Evolutionary conservation across 2,888 invertebrate species (phyloP).

Genomic region (Gari tellinella): DNA sequence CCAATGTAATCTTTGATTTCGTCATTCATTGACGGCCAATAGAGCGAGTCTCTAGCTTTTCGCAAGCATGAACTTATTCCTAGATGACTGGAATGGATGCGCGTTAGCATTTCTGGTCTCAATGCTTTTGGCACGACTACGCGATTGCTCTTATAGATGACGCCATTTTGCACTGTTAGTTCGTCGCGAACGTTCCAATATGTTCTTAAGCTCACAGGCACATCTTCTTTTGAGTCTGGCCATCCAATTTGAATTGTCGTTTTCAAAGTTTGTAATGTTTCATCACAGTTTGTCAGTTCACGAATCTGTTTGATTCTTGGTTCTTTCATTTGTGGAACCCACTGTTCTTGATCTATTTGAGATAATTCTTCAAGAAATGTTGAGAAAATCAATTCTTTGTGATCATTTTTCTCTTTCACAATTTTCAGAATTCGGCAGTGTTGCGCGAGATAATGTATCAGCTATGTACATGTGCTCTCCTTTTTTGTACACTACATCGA

Average conservation of each 20-base stretch:
- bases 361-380: not conserved
- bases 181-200: constrained; percentile 16
- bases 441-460: constrained; percentile 59
- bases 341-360: not conserved
- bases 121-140: constrained; percentile 7
- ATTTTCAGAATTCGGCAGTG: constrained; percentile 7
- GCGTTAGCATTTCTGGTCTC: constrained; percentile 4
- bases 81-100: constrained; percentile 6
- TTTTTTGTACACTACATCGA: constrained; percentile 34
- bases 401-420: not conserved
- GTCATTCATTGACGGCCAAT: too few species aligned
- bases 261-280: constrained; percentile 10
- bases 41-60: too few species aligned
- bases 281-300: constrained; percentile 7
- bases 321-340: not conserved
- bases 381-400: not conserved
- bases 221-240: constrained; percentile 5
- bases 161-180: constrained; percentile 19
- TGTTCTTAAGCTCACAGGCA: constrained; percentile 6
- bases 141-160: not conserved
- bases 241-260: not conserved
- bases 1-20: too few species aligned
- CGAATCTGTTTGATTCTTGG: constrained; percentile 1
- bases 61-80: not conserved
- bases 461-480: constrained; percentile 49